Evolutionary conservation across 2,113 vertebrate genomes (phyloP), one percentile per base, ranked within the genome.

Genomic region (Neogale vison): DNA sequence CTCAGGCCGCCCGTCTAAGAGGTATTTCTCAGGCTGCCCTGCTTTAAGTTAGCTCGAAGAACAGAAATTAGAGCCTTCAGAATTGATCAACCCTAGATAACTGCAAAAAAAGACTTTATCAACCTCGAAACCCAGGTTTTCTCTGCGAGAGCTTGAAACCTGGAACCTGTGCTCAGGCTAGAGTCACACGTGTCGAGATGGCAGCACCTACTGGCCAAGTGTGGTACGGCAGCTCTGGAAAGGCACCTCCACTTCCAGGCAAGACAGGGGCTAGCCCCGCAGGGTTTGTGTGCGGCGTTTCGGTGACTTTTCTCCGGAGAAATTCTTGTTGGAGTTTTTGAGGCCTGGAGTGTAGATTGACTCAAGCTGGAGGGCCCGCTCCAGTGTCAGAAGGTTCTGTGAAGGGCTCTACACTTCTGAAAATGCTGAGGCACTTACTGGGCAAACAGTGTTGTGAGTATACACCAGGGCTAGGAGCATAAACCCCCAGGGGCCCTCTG

Each of bases 121-220:
- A 81, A 65, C 96, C 55, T 57, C 20, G 67, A 96, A 96, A 96
- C n/a, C 39, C 12, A 31, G 89, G 57, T 55, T 93, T 82, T 88
- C 42, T 95, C 24, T 95, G 31, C 52, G 15, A 29, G 50, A 71
- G 21, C 34, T 84, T 74, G n/a, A 91, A 86, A 89, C 61, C 80
- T 94, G 76, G 79, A 71, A 67, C 85, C 84, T 23, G 31, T 11
- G 36, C 21, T 12, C 26, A 87, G 86, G 6, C 15, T 45, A 81
- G 59, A 71, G 34, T 39, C 4, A 12, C 93, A 34, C 21, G 3
- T 42, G 96, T 85, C 65, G 79, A 15, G 29, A 87, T 20, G 92
- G 95, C 95, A 93, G 57, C 97, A 92, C 95, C 96, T 98, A 59
- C 96, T 96, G 97, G 97, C 82, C 63, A 4, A 77, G 63, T 0